Base-by-base conservation (phyloP, 1,140 invertebrate genomes). In the Apis florea region DNA sequence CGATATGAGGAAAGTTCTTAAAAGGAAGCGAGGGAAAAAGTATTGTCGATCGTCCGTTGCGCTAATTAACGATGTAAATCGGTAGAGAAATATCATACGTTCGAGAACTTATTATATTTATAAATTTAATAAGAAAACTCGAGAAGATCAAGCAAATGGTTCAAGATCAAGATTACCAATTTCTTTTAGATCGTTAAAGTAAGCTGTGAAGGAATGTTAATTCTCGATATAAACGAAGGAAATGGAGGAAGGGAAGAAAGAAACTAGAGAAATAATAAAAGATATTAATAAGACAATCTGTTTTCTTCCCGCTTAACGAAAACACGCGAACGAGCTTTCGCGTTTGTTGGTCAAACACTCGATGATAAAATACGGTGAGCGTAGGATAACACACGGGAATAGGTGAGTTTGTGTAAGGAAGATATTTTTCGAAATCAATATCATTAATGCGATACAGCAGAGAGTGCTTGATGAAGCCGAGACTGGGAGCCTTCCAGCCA, bases 381-480 rank as follows among this genome's bases (percentile, higher is more conserved):
- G 24, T 5, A 19, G 54, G 40, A 69, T 61, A 51, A 40, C n/a
- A n/a, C 49, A 31, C 15, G 4, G n/a, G 59, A 56, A 53, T 69
- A 47, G 61, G 13, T 11, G 61, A n/a, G 74, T 77, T 56, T 67
- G 58, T 49, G 66, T n/a, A 74, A 51, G 31, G 59, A 31, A 66
- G 71, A 56, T 31, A 88, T 91, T 92, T 90, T 91, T 87, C 85
- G 80, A 85, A 92, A 92, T 92, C 91, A 90, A 93, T 92, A 92
- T 93, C 90, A 90, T 92, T 93, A 92, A 93, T 93, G 91, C 87
- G 87, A 92, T 92, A 87, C 92, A 92, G 91, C 89, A 86, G 90
- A 90, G 90, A 90, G 86, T 86, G 87, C 85, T 85, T 90, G 90
- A 92, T 91, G 87, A 92, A 88, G 88, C 83, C 89, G 83, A 87